These are phyloP conservation scores for Salminus brasiliensis DNA, from an alignment of 2,113 vertebrate species.

Conservation along the genomic window DNA sequence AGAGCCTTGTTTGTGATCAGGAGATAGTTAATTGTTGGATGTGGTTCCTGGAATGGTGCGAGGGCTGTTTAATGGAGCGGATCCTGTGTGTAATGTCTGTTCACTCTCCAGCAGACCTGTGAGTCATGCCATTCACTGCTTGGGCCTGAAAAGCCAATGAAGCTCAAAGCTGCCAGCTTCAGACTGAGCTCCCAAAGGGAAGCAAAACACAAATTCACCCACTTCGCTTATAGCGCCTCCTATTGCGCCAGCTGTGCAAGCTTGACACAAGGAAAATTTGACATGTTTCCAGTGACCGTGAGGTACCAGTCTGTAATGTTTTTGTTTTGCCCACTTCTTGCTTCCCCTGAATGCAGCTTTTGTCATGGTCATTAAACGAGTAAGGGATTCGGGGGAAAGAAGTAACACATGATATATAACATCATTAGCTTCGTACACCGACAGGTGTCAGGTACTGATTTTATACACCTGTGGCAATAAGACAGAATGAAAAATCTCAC, in stretches of 20 bases:
- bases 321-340: conserved; percentile 29
- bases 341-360: background rate
- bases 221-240: conserved; percentile 60
- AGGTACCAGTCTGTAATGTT: conserved; percentile 55
- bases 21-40: conserved; percentile 69
- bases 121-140: conserved; percentile 72
- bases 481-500: no score
- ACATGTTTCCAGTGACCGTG: conserved; percentile 56
- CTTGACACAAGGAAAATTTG: conserved; percentile 68
- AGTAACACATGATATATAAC: conserved; percentile 9
- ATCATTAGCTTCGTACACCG: conserved; percentile 6
- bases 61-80: conserved; percentile 65
- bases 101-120: conserved; percentile 69
- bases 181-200: conserved; percentile 40
- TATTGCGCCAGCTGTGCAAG: conserved; percentile 58
- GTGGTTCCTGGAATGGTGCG: conserved; percentile 63
- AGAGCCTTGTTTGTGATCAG: conserved; percentile 38
- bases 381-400: background rate
- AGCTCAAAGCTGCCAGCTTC: conserved; percentile 59
- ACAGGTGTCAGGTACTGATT: no score
- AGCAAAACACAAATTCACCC: conserved; percentile 53
- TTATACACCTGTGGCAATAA: no score
- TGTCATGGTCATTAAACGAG: background rate
- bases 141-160: conserved; percentile 55
- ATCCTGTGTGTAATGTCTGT: conserved; percentile 71